A percentile compares a stretch with the other conserved stretches of the same genome.
Evolutionary conservation across 2,113 vertebrate genomes (phyloP).

Genomic region (Muntiacus reevesi): DNA sequence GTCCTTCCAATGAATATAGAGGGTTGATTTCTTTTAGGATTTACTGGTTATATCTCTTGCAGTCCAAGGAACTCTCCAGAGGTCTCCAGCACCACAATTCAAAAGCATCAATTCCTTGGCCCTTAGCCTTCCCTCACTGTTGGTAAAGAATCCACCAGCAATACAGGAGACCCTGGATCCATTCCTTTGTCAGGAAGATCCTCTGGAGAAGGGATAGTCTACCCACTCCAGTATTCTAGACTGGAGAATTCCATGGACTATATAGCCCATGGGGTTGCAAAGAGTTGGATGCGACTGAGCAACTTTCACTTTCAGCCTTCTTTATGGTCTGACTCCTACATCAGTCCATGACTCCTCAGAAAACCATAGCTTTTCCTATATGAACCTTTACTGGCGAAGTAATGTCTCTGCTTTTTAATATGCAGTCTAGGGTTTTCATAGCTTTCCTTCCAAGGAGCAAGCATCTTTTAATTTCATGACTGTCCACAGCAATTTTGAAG

Average conservation of each 20-base stretch:
- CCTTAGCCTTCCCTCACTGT: not conserved
- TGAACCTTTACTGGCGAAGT: accelerated
- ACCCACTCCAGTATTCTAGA: not conserved
- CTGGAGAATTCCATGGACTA: not conserved
- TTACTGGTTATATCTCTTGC: not conserved
- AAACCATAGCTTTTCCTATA: not conserved
- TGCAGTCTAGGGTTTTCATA: not conserved
- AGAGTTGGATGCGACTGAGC: not conserved
- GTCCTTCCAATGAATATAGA: not conserved
- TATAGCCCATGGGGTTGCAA: not conserved
- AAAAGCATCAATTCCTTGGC: not conserved
- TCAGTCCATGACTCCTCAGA: not conserved
- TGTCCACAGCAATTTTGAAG: accelerated
- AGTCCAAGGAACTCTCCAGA: not conserved
- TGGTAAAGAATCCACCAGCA: not conserved
- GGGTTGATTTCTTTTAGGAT: not conserved
- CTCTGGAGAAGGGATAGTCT: not conserved
- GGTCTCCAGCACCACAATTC: not conserved
- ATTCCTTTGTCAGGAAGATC: not conserved
- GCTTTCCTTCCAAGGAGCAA: not conserved
- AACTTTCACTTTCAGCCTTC: not conserved
- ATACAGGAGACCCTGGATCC: accelerated
- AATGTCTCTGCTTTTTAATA: not conserved
- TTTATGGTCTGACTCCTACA: not conserved
- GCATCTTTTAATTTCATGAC: not conserved